Evolutionary conservation across 2,797 vertebrate species (phyloP), one percentile per base, ranked within the genome.

Genomic region (Cossypha niveicapilla): DNA sequence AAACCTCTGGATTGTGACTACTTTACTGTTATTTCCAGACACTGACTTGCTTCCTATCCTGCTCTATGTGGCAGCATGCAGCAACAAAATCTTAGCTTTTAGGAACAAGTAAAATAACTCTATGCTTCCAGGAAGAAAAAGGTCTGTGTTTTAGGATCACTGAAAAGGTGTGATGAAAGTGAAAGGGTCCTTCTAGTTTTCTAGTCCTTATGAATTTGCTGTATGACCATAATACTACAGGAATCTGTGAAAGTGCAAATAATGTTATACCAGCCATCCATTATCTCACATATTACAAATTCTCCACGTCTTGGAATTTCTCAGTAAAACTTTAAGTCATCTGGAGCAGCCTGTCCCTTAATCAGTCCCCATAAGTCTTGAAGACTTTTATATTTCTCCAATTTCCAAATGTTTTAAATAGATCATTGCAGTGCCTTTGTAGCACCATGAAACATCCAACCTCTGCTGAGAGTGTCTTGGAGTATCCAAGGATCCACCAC

Each of bases 1-100:
- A 60, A 83, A 47, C n/a, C 12, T 42, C 47, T 74, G 70, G 70
- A 35, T 41, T 65, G 21, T 62, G 58, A 62, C 42, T 88, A 11
- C 22, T 88, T 74, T 75, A 11, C 27, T 54, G 10, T 90, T 82
- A 32, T 77, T 25, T 65, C 44, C 56, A 84, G 62, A 34, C 85
- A n/a, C 15, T 75, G 56, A 81, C 18, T 78, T 88, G 30, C 44
- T 87, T 91, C 84, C 30, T 83, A 34, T 60, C 34, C 27, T 54
- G 30, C 27, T 34, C 42, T 45, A 22, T 13, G 15, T 37, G 47
- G 25, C 79, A 91, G 30, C 39, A 77, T 11, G 32, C 27, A 78
- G 54, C 42, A 61, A 25, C 12, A 81, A 30, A 68, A 63, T 62
- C n/a, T 78, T 39, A 62, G 41, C 24, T 72, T 93, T 71, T n/a